Base-by-base conservation (phyloP, 2,888 invertebrate species). In the Cataglyphis rosenhaueri region DNA sequence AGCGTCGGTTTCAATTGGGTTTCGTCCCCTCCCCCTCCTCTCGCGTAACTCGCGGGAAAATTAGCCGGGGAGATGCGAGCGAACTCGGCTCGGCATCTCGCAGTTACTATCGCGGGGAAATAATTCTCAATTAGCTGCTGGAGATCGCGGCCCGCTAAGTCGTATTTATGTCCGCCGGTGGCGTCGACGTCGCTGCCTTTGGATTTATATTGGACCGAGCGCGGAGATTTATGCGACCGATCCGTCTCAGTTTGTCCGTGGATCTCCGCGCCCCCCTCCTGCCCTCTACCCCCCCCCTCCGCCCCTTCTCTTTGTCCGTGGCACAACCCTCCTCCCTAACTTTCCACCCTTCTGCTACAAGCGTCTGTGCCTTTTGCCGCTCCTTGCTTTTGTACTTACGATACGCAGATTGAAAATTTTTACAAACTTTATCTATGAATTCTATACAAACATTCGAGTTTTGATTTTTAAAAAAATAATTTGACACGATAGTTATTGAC, bases 101-200 rank as follows among this genome's bases (percentile, higher is more conserved):
- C 71, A 71, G 57, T 81, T 70, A 57, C 75, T 84, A 89, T 89
- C 85, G 85, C 86, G 85, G 91, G 90, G 90, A 90, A 93, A 94
- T 94, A 94, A 94, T 94, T 94, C 94, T 94, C 94, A 94, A 94
- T 94, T 94, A 94, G 92, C 90, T 87, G 92, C 87, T 86, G 89
- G 89, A 75, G 87, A 85, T 88, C 88, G 85, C 87, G 84, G 74
- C 68, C 82, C 74, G 85, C 93, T 94, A 94, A 94, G 92, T 92
- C 92, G 94, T 94, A 94, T 94, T 94, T 94, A 94, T 94, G 94
- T 93, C 91, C 84, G 87, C 66, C 82, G 88, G 70, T 81, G 71
- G 68, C 75, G 88, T 83, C 88, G 76, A 52, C 78, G 55, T 4
- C 55, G 29, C 41, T 66, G 71, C 75, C 81, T 81, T 81, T 83